Conservation (phyloP, 2,113 vertebrate genomes). For the Amazona vittata region DNA sequence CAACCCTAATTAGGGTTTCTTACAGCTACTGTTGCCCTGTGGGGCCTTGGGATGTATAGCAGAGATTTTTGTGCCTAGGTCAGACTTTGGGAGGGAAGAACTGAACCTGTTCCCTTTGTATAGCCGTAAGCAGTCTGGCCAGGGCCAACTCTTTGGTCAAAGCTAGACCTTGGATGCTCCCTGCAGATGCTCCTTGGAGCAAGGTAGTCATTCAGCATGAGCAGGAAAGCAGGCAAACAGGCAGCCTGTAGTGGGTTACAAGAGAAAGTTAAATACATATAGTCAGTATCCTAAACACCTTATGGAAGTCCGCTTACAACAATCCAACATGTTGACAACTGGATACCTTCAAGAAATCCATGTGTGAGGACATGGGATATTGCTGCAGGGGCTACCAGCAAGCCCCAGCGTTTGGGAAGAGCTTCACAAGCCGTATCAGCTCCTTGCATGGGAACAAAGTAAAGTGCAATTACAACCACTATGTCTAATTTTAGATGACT, state of each 20-base stretch:
- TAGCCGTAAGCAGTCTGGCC: background rate
- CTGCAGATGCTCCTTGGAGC: background rate
- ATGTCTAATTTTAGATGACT: constrained; percentile 14
- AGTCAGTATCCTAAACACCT: background rate
- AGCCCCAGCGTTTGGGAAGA: background rate
- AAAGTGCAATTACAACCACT: background rate
- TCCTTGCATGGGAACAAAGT: background rate
- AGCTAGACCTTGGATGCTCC: background rate
- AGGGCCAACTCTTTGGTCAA: background rate
- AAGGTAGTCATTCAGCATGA: background rate
- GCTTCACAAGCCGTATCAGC: background rate
- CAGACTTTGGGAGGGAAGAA: background rate
- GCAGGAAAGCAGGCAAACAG: background rate
- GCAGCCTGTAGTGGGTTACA: background rate
- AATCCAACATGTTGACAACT: background rate
- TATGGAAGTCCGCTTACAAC: background rate
- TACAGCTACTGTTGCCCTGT: background rate
- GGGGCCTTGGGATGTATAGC: background rate
- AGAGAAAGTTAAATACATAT: background rate
- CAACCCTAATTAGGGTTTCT: background rate
- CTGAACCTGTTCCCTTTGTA: background rate
- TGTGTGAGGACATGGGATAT: background rate
- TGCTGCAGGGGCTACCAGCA: background rate
- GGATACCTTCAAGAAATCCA: background rate
- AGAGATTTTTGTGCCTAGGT: background rate